Evolutionary conservation across 1,140 invertebrate species (phyloP), one percentile per base, ranked within the genome.

Genomic region (Triops longicaudatus): DNA sequence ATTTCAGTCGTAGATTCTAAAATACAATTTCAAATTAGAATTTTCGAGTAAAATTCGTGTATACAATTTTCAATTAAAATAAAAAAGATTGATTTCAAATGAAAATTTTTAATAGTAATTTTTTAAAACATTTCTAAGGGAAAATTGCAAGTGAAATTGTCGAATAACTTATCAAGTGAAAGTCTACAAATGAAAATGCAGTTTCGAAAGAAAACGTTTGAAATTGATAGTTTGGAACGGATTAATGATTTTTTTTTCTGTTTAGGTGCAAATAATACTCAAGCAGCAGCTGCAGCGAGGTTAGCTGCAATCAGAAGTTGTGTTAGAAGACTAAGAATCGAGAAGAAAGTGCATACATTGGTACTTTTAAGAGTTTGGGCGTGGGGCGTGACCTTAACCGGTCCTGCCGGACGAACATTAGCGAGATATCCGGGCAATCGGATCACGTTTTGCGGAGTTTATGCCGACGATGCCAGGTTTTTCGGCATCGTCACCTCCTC

Each of bases 401-500:
- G 80, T 28, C 80, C 81, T 27, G 77, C 74, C n/a, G 85, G 84
- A 26, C 81, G 82, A 3, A 85, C 82, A 71, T 76, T 95, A 75
- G 93, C 93, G 3, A 89, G 94, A 78, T 97, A 96, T 85, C 91
- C 93, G 0, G 91, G 92, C 0, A 90, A 93, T 76, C 87, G 93
- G 76, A 90, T 98, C 2, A 91, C 93, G 44, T 97, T 93, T 81
- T 95, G 95, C 79, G 95, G 94, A 78, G 91, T 93, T 2, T 92
- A 93, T 76, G 92, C 92, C 14, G 93, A 84, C 78, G 85, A 93
- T 81, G 91, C 93, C 80, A 87, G 93, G 72, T 97, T 95, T 84
- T 98, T 98, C 83, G 95, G 95, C 6, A 87, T 98, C 73, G 91
- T 98, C 0, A 98, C 95, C 0, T 91, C 91, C 9, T 81, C 80